These are phyloP conservation scores for Polypedilum vanderplanki DNA, from an alignment of 1,140 invertebrate genomes.

Conservation along the genomic window DNA sequence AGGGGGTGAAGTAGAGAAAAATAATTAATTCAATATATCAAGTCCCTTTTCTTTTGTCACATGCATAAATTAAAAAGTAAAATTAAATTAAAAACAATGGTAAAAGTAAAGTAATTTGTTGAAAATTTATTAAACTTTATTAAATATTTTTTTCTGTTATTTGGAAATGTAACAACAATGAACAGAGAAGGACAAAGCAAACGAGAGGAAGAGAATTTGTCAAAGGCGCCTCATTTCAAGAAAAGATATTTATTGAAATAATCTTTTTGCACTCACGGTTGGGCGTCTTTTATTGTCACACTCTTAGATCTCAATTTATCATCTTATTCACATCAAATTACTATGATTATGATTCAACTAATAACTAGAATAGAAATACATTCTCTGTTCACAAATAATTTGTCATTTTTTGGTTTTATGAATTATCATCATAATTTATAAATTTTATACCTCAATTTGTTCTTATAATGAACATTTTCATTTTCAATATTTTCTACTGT, in stretches of 20 bases:
- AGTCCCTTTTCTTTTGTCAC: neutral
- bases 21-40: neutral
- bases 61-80: conserved; percentile 12
- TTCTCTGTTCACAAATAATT: too few species aligned
- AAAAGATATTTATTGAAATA: conserved; percentile 20
- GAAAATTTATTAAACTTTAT: too few species aligned
- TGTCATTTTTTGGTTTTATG: too few species aligned
- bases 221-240: neutral
- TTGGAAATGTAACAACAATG: too few species aligned
- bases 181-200: neutral
- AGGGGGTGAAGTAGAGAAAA: neutral
- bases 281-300: conserved; percentile 24
- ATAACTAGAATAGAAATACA: neutral
- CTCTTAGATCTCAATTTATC: conserved; percentile 23
- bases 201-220: neutral
- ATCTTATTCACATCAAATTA: conserved; percentile 11
- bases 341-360: neutral
- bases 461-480: too few species aligned
- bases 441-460: too few species aligned
- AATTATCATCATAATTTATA: too few species aligned
- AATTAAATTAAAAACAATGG: too few species aligned
- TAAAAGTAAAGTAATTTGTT: too few species aligned
- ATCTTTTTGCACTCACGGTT: conserved; percentile 24
- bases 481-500: too few species aligned
- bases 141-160: too few species aligned